Evolutionary conservation across 2,888 invertebrate species (phyloP), one percentile per base, ranked within the genome.

Genomic region (Aphelenchoides bicaudatus): DNA sequence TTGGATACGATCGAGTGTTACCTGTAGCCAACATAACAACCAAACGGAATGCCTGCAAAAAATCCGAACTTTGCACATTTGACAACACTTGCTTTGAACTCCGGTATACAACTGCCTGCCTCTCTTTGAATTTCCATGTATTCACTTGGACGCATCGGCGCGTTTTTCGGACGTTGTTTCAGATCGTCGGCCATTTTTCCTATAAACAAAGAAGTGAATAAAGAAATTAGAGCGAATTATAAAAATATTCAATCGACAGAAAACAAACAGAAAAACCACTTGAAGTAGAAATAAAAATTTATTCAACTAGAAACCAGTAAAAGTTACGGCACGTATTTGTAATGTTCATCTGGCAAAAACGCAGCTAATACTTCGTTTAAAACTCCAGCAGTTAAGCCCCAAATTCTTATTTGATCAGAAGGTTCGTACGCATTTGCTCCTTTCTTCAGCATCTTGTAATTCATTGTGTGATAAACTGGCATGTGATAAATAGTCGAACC

Each of bases 371-470:
- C 51, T 46, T 71, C 66, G 51, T 68, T 65, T 5, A 70, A 59
- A 56, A 72, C 68, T 3, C 66, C 61, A 0, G 68, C 72, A 0
- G 71, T 62, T 6, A 73, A 59, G 5, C 73, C 73, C 72, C 72
- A 73, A 34, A 73, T 62, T 6, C 67, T 60, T 4, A 43, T 29
- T 21, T 16, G 27, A 10, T 34, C 39, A 3, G 53, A 48, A 34
- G 56, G 49, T 8, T 52, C 48, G 25, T 39, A 56, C 21, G 57
- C 46, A 10, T 47, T 29, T 49, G 56, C 23, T 19, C 50, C 21
- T 27, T 19, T 16, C 6, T 23, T 28, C 34, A 52, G 25, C 19
- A 59, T 39, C 29, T 47, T 29, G 38, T 59, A 63, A 23, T 61
- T 30, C 10, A 39, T 38, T 19, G 48, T 48, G 10, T 19, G 43